These are phyloP conservation scores for Lasioglossum albipes DNA, from an alignment of 1,140 invertebrate genomes.

Conservation along the genomic window DNA sequence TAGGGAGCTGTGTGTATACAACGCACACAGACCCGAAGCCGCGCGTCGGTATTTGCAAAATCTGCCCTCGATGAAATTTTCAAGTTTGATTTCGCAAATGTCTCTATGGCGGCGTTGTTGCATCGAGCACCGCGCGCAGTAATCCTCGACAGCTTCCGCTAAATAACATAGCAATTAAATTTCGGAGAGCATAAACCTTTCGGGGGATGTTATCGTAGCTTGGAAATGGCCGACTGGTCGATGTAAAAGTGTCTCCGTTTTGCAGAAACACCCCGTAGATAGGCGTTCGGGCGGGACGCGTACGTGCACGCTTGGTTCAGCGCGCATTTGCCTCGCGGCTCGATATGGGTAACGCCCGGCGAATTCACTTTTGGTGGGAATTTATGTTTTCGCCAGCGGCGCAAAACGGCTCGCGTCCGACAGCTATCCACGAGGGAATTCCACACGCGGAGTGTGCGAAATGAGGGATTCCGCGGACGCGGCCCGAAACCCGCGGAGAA, in stretches of 20 bases:
- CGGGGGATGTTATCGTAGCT: too few species aligned
- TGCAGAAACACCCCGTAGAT: constrained; percentile 6
- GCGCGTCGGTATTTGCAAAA: too few species aligned
- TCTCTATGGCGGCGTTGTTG: too few species aligned
- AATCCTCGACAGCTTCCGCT: too few species aligned
- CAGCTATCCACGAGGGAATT: constrained; percentile 48
- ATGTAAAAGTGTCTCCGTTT: not conserved
- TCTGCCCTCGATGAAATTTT: too few species aligned
- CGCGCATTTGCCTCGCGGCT: constrained; percentile 53
- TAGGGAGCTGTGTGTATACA: too few species aligned
- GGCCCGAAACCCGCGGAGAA: not conserved
- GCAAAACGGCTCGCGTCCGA: constrained; percentile 47
- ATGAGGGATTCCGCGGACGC: constrained; percentile 18
- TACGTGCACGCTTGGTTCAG: constrained; percentile 41
- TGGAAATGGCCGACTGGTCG: too few species aligned
- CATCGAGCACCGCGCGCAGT: too few species aligned
- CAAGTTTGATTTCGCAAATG: too few species aligned
- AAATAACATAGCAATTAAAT: too few species aligned
- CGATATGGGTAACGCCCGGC: constrained; percentile 56
- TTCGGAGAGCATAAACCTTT: too few species aligned
- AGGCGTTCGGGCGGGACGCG: constrained; percentile 32
- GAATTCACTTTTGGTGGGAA: constrained; percentile 63
- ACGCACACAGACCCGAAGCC: too few species aligned
- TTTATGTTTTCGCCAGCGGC: constrained; percentile 65
- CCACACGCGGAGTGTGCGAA: constrained; percentile 43